Base-by-base conservation (phyloP, 2,797 vertebrate genomes). In the Syngnathus rostellatus region DNA sequence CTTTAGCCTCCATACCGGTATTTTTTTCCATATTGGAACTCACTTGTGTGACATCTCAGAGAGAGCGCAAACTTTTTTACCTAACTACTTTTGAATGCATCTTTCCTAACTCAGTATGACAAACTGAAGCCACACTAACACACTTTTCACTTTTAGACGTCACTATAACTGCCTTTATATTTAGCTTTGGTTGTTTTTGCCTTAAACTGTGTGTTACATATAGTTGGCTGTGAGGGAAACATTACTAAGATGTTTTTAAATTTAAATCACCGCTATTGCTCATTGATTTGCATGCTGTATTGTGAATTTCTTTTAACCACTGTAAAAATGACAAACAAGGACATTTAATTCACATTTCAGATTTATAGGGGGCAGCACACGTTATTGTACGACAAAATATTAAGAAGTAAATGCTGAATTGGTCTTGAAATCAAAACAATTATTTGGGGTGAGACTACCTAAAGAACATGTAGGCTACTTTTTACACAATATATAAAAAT, bases 1-100 rank as follows among this genome's bases (percentile, higher is more conserved):
- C 86, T 65, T 88, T 92, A 90, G 86, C 90, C 72, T 91, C 90
- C 72, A 90, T 92, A 85, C 89, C 90, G 89, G 91, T 92, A 92
- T 82, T 74, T 76, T 69, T 74, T 83, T 86, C 84, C 79, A 86
- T 83, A 81, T 80, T 84, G 81, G 81, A 86, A 83, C 75, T 71
- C 55, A 60, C 50, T 73, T 66, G 63, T 80, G 65, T 63, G 60
- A 73, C 77, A 75, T 79, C 81, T 86, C 74, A 73, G 72, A 70
- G 81, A 85, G 75, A 73, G 79, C 72, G 64, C 72, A 25, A 19
- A 72, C 45, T 65, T 72, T 73, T 80, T 68, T 54, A 51, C 73
- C 55, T 58, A 57, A 57, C 25, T 10, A 57, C 11, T 57, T 57
- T 5, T 31, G 16, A 58, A 58, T 37, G 6, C 55, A 58, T 37